phyloP scores from a whole-genome alignment of 2,888 invertebrate species.

The Apotomis turbidana region DNA sequence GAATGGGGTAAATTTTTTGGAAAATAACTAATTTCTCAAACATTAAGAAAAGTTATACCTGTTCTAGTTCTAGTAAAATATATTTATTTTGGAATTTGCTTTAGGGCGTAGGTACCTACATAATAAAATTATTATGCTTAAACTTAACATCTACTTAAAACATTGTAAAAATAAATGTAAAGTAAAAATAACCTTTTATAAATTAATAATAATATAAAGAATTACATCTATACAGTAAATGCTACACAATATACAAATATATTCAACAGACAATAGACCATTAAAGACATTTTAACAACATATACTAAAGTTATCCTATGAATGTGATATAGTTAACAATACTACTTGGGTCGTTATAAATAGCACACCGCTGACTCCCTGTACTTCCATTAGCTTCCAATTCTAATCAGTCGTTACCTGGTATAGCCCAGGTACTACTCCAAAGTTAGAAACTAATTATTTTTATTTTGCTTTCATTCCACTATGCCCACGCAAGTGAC shows the following conservation, averaged over 20 bases:
- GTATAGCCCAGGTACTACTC: too few relatives aligned
- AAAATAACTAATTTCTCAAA: neutral
- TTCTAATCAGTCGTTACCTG: conserved; percentile 8
- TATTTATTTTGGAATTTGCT: neutral
- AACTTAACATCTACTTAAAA: neutral
- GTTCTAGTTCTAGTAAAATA: neutral
- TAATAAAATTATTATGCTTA: neutral
- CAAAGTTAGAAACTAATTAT: too few relatives aligned
- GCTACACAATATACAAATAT: neutral
- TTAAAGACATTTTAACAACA: neutral
- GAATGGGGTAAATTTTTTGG: conserved; percentile 7
- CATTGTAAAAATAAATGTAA: conserved; percentile 18
- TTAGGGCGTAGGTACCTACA: neutral
- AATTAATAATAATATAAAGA: neutral
- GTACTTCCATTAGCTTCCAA: conserved; percentile 29
- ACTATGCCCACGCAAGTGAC: too few relatives aligned
- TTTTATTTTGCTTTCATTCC: too few relatives aligned
- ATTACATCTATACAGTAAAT: neutral
- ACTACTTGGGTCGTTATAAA: conserved; percentile 1
- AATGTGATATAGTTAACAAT: neutral
- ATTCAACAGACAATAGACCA: too few relatives aligned
- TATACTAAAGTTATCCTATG: neutral
- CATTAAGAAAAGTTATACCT: neutral
- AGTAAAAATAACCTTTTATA: conserved; percentile 6
- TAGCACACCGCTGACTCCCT: conserved; percentile 30